phyloP scores from a whole-genome alignment of 2,797 vertebrate species.

The Thripadectes ignobilis region DNA sequence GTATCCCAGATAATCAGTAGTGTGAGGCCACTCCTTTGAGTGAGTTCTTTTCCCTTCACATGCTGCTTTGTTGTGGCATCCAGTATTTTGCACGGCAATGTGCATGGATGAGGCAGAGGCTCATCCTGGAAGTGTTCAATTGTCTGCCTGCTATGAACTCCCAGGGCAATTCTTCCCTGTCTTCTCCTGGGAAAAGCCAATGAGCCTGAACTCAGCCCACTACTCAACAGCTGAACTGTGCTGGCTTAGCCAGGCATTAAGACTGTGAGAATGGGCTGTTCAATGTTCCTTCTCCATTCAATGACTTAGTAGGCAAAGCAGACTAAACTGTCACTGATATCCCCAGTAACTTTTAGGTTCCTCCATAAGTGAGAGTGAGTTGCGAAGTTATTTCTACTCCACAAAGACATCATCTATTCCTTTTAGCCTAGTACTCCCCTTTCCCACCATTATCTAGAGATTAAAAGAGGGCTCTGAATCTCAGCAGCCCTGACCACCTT shows the following conservation, averaged over 20 bases:
- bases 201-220: not conserved
- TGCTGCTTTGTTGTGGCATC: not conserved
- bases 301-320: not conserved
- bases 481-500: not conserved
- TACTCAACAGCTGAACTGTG: not conserved
- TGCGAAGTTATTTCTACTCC: not conserved
- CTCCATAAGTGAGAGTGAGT: not conserved
- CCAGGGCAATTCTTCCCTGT: not conserved
- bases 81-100: accelerated
- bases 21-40: no score
- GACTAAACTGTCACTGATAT: not conserved
- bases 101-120: not conserved
- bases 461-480: not conserved
- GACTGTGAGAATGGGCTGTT: not conserved
- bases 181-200: not conserved
- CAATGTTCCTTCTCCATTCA: not conserved
- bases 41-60: not conserved
- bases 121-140: not conserved
- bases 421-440: not conserved
- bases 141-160: not conserved
- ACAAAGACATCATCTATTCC: not conserved
- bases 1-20: not conserved
- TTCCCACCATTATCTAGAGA: not conserved
- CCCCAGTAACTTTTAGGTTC: not conserved
- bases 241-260: not conserved